A percentile compares a stretch with the other conserved stretches of the same genome.
Conservation (phyloP, 2,888 invertebrate genomes). For the Creontiades dilutus region DNA sequence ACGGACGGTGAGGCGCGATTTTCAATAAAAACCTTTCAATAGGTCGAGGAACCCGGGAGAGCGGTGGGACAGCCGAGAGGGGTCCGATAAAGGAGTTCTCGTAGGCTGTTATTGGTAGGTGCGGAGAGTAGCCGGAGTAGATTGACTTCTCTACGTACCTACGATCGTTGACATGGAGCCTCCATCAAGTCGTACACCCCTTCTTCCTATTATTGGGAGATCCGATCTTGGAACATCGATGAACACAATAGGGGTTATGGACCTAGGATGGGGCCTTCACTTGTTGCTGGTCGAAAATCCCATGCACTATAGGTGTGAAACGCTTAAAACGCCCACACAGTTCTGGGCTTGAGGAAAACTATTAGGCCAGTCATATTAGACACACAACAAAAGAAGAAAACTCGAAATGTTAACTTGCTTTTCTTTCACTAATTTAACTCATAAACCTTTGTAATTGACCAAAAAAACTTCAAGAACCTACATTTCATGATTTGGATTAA, state of each 20-base stretch:
- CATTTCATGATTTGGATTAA: no score
- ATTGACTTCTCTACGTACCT: background rate
- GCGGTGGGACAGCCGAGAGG: background rate
- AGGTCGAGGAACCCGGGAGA: background rate
- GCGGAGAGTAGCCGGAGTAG: background rate
- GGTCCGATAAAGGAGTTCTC: conserved; percentile 19
- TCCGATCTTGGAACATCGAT: background rate
- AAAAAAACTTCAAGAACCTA: no score
- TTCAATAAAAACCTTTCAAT: conserved; percentile 33
- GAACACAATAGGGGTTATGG: conserved; percentile 31
- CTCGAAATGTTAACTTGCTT: no score
- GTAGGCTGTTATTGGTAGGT: background rate
- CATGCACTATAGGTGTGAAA: background rate
- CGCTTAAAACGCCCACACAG: background rate
- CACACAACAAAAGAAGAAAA: no score
- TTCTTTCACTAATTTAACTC: no score
- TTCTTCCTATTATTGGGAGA: conserved; percentile 34
- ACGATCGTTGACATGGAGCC: conserved; percentile 21
- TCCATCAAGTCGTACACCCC: background rate
- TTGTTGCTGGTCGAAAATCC: background rate
- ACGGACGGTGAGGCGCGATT: conserved; percentile 6
- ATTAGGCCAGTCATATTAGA: no score
- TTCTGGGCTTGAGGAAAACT: background rate
- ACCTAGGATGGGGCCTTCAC: background rate
- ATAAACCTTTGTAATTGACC: no score